Conservation (phyloP, 1,140 invertebrate species). For the Anoplolepis gracilipes region DNA sequence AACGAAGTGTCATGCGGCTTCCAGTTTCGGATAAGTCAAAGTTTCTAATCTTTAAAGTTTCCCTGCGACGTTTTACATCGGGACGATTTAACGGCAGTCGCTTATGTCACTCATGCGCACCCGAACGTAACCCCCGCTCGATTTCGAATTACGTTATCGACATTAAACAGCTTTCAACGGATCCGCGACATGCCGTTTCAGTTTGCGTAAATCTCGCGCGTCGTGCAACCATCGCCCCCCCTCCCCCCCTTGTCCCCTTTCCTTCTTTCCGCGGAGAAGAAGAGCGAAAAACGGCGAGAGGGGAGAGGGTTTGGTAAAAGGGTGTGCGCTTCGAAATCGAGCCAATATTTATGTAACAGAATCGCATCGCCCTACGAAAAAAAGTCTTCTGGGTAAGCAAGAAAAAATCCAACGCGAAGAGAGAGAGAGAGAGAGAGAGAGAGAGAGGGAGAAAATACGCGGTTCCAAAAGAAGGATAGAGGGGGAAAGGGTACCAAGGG, state of each 20-base stretch:
- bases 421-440: neutral
- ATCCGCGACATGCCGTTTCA: conserved; percentile 51
- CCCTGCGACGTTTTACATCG: conserved; percentile 1
- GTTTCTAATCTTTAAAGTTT: neutral
- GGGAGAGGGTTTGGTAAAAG: conserved; percentile 58
- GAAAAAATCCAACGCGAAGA: neutral
- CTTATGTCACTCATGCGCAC: conserved; percentile 37
- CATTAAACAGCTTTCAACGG: conserved; percentile 72
- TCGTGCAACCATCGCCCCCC: conserved; percentile 28
- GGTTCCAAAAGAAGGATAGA: conserved; percentile 58
- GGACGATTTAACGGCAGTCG: conserved; percentile 26
- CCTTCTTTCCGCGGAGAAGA: neutral
- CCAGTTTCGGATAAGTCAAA: neutral
- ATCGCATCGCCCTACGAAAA: conserved; percentile 64
- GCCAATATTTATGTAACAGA: conserved; percentile 77
- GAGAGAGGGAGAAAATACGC: conserved; percentile 41
- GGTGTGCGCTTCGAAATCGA: conserved; percentile 73
- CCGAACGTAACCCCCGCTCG: conserved; percentile 24
- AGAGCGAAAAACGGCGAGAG: neutral
- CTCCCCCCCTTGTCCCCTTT: neutral
- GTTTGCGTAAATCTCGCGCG: conserved; percentile 36
- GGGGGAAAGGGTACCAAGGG: neutral
- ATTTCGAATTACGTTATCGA: conserved; percentile 68
- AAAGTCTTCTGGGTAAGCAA: conserved; percentile 58
- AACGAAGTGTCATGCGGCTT: neutral